These are phyloP conservation scores for Dasypus novemcinctus DNA, from an alignment of 2,113 vertebrate species.

Conservation along the genomic window DNA sequence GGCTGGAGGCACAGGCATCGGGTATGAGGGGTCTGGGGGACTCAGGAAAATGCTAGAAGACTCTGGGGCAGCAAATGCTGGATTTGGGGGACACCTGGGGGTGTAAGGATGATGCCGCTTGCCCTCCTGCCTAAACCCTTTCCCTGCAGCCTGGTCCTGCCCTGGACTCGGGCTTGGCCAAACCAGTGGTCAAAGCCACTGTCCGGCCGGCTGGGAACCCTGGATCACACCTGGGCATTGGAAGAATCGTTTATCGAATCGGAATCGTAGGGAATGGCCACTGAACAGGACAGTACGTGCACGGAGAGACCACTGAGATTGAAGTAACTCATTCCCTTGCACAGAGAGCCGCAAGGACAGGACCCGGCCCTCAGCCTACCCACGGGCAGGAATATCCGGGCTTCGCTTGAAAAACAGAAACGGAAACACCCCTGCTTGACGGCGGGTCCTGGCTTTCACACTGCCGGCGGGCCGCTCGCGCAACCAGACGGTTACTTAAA, in stretches of 20 bases:
- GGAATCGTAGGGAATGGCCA: background rate
- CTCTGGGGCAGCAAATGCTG: background rate
- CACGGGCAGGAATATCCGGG: background rate
- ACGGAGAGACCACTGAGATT: background rate
- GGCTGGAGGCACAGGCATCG: background rate
- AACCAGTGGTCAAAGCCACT: too few relatives aligned
- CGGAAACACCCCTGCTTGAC: background rate
- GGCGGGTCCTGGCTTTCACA: background rate
- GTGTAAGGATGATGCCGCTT: background rate
- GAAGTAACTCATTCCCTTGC: fast-evolving
- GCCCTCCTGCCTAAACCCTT: background rate
- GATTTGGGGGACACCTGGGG: background rate
- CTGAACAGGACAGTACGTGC: background rate
- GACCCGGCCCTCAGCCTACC: fast-evolving
- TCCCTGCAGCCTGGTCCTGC: background rate
- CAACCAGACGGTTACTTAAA: fast-evolving
- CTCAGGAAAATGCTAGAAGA: background rate
- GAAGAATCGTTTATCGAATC: background rate
- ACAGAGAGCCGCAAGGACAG: background rate
- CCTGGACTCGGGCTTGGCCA: background rate
- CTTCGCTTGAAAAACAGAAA: background rate
- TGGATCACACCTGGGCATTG: background rate
- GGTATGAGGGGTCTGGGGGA: background rate
- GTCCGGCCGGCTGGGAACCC: background rate
- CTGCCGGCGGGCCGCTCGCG: background rate